Conservation (phyloP, 2,888 invertebrate genomes). For the Brachyptera putata region DNA sequence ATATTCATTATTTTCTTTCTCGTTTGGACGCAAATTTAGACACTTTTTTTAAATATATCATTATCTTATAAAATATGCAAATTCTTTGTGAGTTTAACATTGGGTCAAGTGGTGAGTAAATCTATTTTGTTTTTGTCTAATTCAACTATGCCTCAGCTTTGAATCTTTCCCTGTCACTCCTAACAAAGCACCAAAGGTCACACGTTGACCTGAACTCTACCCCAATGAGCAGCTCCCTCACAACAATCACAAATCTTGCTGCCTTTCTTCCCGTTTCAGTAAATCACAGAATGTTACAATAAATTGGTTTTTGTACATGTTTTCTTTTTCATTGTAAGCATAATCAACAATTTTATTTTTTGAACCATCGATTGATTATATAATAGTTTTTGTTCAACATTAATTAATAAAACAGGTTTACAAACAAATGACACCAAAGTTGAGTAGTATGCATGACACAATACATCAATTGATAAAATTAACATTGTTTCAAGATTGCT, state of each 20-base stretch:
- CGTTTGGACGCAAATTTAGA: conserved; percentile 30
- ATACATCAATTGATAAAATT: conserved; percentile 22
- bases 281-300: conserved; percentile 32
- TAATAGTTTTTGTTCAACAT: not conserved
- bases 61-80: conserved; percentile 17
- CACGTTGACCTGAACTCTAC: not conserved
- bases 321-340: conserved; percentile 26
- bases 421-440: conserved; percentile 19
- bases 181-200: conserved; percentile 9
- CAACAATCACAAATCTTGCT: conserved; percentile 26
- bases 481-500: conserved; percentile 10
- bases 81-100: conserved; percentile 6
- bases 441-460: conserved; percentile 9
- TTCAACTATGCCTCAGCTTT: too few species aligned
- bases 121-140: not conserved
- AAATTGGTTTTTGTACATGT: conserved; percentile 31
- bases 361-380: conserved; percentile 6
- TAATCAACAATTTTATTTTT: conserved; percentile 18
- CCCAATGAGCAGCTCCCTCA: not conserved
- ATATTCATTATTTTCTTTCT: conserved; percentile 17
- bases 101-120: not conserved
- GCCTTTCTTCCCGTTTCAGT: conserved; percentile 31
- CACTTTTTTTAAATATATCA: not conserved
- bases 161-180: not conserved
- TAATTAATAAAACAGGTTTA: conserved; percentile 17